Evolutionary conservation across 2,113 vertebrate species (phyloP), one percentile per base, ranked within the genome.

Genomic region (Cichladusa arquata): DNA sequence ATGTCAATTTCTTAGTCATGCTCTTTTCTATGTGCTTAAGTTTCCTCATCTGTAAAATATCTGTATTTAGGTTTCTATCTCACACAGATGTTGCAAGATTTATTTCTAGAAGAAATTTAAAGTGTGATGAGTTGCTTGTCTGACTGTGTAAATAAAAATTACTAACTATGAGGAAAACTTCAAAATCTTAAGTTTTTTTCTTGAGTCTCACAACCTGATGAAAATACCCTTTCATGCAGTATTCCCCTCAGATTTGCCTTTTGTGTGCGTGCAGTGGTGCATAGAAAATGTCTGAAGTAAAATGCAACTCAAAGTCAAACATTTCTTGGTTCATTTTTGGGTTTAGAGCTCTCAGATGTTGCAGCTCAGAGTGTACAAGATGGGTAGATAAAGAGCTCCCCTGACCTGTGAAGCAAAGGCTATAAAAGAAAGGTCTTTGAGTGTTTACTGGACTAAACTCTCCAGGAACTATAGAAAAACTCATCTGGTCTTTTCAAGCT

Each of bases 11-110:
- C 60, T 31, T 89, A 73, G 70, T 90, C 17, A 15, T 53, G 25
- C 48, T 24, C 66, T 74, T 90, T 70, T 12, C 42, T 34, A 51
- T 67, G 25, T 66, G 40, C 90, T 88, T 74, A 76, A 73, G 60
- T 88, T 88, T 88, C 44, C n/a, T 93, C 51, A 50, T 67, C 72
- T 93, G 67, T 86, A 94, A 96, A 88, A 83, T 77, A 18, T 38
- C 38, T 80, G 24, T 69, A 44, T 33, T 33, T 54, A 44, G 17
- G 34, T 22, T n/a, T 77, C 38, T 81, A 2, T 71, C 62, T 85
- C 42, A 29, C 34, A 78, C 51, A 33, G 38, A 56, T 70, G 26
- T 36, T 85, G 24, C 64, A 82, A 86, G 78, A 77, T 91, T 86
- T 80, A 66, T 82, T 92, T 88, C 42, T 73, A 6, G 29, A 64